Conservation (phyloP, 2,113 vertebrate species). For the Budorcas taxicolor region DNA sequence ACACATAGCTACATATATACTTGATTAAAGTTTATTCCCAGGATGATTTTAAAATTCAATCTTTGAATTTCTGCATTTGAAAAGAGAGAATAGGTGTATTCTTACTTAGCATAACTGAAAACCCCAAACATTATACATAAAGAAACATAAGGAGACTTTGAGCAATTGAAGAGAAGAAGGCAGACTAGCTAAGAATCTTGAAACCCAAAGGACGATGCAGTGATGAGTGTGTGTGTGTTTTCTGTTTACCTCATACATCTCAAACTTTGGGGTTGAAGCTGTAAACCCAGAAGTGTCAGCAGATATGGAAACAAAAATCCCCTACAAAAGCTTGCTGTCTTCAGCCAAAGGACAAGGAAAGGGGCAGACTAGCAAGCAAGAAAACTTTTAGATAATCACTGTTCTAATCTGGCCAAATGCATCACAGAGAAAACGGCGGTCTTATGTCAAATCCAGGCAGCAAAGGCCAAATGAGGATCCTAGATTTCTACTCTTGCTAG, state of each 20-base stretch:
- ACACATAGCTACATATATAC: background rate
- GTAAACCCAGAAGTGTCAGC: background rate
- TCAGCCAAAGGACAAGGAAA: background rate
- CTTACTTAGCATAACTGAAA: background rate
- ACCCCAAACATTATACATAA: background rate
- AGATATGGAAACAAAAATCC: background rate
- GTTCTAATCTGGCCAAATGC: background rate
- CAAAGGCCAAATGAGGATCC: background rate
- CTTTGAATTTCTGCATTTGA: background rate
- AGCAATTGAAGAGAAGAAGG: background rate
- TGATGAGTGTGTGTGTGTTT: background rate
- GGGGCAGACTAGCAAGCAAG: background rate
- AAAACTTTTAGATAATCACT: background rate
- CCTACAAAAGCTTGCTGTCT: background rate
- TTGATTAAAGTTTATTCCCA: background rate
- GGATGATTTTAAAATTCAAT: background rate
- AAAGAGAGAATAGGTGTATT: background rate
- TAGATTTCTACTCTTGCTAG: background rate
- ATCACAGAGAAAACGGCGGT: background rate
- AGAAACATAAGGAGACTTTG: background rate
- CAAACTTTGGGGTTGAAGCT: background rate
- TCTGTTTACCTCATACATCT: background rate
- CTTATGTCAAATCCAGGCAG: background rate
- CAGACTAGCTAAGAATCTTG: background rate
- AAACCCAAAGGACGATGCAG: background rate